phyloP scores from a whole-genome alignment of 2,113 vertebrate species.

The Pterophyllum scalare region DNA sequence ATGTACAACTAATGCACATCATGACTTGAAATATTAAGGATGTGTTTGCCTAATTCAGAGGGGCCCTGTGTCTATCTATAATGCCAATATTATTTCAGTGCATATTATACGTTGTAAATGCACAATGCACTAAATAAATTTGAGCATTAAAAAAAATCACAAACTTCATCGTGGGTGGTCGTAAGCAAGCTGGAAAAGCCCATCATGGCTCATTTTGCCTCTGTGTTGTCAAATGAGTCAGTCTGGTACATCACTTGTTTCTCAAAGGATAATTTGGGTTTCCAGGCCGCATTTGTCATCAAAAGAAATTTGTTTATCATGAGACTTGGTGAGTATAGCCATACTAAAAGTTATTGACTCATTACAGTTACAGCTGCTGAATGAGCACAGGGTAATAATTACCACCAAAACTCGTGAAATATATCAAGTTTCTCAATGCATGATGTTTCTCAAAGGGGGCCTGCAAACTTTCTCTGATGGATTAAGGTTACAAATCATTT shows the following conservation, averaged over 20 bases:
- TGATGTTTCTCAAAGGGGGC: not conserved
- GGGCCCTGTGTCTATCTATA: not conserved
- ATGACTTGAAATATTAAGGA: not conserved
- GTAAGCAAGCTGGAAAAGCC: not conserved
- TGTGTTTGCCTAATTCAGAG: not conserved
- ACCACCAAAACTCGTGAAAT: not conserved
- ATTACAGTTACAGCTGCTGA: not conserved
- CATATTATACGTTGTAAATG: not conserved
- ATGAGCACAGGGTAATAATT: not conserved
- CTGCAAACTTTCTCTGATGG: not conserved
- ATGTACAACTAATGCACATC: not conserved
- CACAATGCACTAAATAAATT: not conserved
- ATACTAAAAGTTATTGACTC: not conserved
- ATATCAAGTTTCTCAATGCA: not conserved
- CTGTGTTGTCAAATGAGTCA: not conserved
- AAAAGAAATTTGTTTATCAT: not conserved
- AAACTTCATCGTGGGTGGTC: not conserved
- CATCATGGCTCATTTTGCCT: not conserved
- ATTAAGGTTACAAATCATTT: not conserved
- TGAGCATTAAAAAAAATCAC: not conserved
- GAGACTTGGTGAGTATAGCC: not conserved
- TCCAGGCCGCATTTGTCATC: not conserved
- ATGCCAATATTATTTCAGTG: not conserved
- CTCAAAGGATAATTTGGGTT: not conserved
- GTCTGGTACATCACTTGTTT: not conserved